Evolutionary conservation across 2,888 invertebrate genomes (phyloP).

Genomic region (Trichopria drosophilae): DNA sequence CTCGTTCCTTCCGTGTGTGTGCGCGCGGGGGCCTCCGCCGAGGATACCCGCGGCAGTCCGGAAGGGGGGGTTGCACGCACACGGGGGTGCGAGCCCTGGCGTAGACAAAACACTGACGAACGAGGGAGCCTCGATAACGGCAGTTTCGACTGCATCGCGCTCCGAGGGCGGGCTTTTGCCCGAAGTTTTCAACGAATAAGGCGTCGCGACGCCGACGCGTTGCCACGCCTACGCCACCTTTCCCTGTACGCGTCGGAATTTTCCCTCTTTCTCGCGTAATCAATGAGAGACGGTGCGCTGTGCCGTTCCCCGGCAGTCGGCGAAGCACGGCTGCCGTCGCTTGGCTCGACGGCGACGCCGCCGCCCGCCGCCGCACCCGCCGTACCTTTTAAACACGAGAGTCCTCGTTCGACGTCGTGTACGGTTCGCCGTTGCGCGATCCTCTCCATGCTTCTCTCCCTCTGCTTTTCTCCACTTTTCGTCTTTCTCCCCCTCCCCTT

Average conservation of each 20-base stretch:
- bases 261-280: conserved; percentile 59
- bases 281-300: conserved; percentile 47
- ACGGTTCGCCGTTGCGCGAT: too few relatives aligned
- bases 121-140: too few relatives aligned
- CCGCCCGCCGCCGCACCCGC: background rate
- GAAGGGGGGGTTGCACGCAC: too few relatives aligned
- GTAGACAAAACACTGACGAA: too few relatives aligned
- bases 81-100: too few relatives aligned
- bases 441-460: too few relatives aligned
- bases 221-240: conserved; percentile 58
- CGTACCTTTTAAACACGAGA: background rate
- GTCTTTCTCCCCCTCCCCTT: too few relatives aligned
- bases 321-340: conserved; percentile 19
- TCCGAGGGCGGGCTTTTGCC: conserved; percentile 48
- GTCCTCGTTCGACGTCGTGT: background rate
- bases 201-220: conserved; percentile 53
- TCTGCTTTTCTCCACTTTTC: too few relatives aligned
- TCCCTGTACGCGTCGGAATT: conserved; percentile 48
- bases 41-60: too few relatives aligned
- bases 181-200: conserved; percentile 60
- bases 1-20: too few relatives aligned
- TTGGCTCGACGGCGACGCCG: background rate
- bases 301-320: conserved; percentile 20
- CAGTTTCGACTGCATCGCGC: conserved; percentile 35
- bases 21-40: too few relatives aligned